Conservation (phyloP, 1,140 invertebrate genomes). For the Gryon sp. region DNA sequence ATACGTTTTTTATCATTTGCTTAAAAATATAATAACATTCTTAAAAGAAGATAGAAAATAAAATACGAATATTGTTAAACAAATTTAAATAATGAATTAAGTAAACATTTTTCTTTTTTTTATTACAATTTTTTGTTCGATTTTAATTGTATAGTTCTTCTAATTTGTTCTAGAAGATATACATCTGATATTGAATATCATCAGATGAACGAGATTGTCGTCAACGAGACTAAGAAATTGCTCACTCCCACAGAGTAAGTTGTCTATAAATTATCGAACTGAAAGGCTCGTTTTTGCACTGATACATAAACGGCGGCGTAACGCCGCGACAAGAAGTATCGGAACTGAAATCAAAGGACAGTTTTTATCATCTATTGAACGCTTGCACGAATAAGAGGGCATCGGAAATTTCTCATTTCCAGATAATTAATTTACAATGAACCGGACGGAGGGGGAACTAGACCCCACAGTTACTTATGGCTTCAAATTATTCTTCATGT, state of each 20-base stretch:
- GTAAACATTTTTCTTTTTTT: too few species aligned
- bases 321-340: slow-evolving; percentile 57
- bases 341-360: slow-evolving; percentile 73
- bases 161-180: neutral
- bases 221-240: slow-evolving; percentile 27
- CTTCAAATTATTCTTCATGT: slow-evolving; percentile 64
- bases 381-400: slow-evolving; percentile 68
- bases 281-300: slow-evolving; percentile 53
- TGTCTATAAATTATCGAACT: slow-evolving; percentile 57
- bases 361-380: slow-evolving; percentile 76
- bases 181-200: neutral
- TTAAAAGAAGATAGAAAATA: too few species aligned
- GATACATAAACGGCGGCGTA: slow-evolving; percentile 54
- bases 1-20: neutral
- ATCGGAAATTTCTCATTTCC: slow-evolving; percentile 80
- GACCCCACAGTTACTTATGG: slow-evolving; percentile 73
- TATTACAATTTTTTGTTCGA: neutral
- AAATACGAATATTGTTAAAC: too few species aligned
- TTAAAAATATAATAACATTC: too few species aligned
- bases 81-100: too few species aligned
- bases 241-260: slow-evolving; percentile 38
- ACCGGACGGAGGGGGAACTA: slow-evolving; percentile 72
- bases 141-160: neutral
- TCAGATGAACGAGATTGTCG: slow-evolving; percentile 10
- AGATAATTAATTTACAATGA: slow-evolving; percentile 81